Base-by-base conservation (phyloP, 2,888 invertebrate species). In the Drosophila neonasuta region DNA sequence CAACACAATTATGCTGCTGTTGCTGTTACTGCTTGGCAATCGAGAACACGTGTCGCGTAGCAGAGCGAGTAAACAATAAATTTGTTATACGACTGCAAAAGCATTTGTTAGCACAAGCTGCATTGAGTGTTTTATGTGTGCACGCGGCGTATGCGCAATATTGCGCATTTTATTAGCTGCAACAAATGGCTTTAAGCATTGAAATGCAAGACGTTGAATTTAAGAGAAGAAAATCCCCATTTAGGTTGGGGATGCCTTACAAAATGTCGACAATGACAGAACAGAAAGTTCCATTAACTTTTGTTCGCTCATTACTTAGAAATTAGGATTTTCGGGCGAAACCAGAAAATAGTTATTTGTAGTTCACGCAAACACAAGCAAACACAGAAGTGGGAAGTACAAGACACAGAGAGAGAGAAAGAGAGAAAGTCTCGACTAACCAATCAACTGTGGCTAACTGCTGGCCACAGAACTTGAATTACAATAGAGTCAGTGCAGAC, bases 391-490 rank as follows among this genome's bases (percentile, higher is more conserved):
- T 20, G 54, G 10, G 3, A 55, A 55, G 30, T 41, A 56, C n/a
- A 32, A 46, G 48, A 17, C 32, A 15, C 10, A 39, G 36, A 30
- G 44, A 57, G 34, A 39, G 7, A 54, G 72, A 68, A 70, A 50
- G 64, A 75, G 62, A 78, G 58, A 32, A 32, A 68, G 87, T 68
- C 82, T 71, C 52, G 65, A 61, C 67, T 54, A 88, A 74, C 83
- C 88, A 88, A 83, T 83, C 85, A 83, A 83, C 70, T 83, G 88
- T 83, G 83, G 82, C 85, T 83, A 80, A 86, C 78, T 86, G 84
- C 65, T 83, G 86, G 79, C 82, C 82, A 86, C 88, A 87, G 69
- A 80, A 71, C 88, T 86, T 67, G 81, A 86, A 87, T 80, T 87
- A 88, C 86, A 77, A 69, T 71, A 57, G 61, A 65, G 34, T 42